A percentile compares a stretch with the other conserved stretches of the same genome.
Evolutionary conservation across 2,797 vertebrate species (phyloP).

Genomic region (Sebastes nivosus): DNA sequence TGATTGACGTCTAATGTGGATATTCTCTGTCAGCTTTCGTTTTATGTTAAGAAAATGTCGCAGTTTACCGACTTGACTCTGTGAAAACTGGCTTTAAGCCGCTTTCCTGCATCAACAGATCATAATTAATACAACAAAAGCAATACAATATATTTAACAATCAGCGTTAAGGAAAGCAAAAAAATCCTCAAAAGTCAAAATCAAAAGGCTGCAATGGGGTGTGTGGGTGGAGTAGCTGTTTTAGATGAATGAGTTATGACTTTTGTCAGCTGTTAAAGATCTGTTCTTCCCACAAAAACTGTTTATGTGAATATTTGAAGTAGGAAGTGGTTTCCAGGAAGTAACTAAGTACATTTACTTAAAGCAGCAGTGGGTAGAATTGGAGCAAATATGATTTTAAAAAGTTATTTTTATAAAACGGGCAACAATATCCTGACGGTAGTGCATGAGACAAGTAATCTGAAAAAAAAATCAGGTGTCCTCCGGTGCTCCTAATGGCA

Average conservation of each 20-base stretch:
- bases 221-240: background rate
- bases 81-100: background rate
- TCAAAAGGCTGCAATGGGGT: background rate
- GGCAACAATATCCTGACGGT: too few species aligned
- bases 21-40: background rate
- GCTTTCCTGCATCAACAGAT: background rate
- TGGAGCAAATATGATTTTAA: too few species aligned
- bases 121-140: background rate
- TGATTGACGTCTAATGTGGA: background rate
- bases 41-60: background rate
- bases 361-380: too few species aligned
- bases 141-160: background rate
- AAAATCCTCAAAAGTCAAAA: background rate
- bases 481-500: too few species aligned
- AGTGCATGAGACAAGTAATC: too few species aligned
- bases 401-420: too few species aligned
- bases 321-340: background rate
- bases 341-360: background rate
- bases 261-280: constrained; percentile 6
- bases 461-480: too few species aligned
- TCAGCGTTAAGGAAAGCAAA: background rate
- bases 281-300: background rate
- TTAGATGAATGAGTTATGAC: constrained; percentile 3
- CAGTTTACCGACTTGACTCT: background rate
- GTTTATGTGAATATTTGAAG: background rate